Percentiles rank a stretch among this genome's conserved stretches.
These are phyloP conservation scores for Anadara kagoshimensis DNA, from an alignment of 1,140 invertebrate species.

Conservation along the genomic window DNA sequence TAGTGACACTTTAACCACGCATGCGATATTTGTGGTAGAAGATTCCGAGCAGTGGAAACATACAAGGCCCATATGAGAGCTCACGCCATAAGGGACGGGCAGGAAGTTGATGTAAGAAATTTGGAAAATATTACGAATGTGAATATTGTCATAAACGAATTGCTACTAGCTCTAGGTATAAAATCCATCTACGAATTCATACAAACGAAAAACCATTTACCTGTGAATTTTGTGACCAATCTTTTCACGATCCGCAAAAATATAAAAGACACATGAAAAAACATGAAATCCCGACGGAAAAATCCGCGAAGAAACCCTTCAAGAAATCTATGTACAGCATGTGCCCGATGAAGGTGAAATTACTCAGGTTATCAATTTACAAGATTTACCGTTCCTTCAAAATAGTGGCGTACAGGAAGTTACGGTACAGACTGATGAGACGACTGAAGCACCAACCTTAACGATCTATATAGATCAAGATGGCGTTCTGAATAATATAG, in stretches of 20 bases:
- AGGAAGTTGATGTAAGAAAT: not conserved
- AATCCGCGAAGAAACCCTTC: no score
- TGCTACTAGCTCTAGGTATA: slow-evolving; percentile 1
- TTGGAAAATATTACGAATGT: slow-evolving; percentile 14
- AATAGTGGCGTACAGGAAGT: no score
- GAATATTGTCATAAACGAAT: not conserved
- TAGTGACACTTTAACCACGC: not conserved
- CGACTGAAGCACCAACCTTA: no score
- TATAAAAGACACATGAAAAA: slow-evolving; percentile 17
- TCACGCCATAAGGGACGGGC: slow-evolving; percentile 1
- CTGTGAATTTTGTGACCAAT: slow-evolving; percentile 62
- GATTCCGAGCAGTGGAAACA: not conserved
- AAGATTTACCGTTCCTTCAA: no score
- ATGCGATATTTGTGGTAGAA: slow-evolving; percentile 11
- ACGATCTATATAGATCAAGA: no score
- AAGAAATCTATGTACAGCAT: no score
- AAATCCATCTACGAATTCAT: slow-evolving; percentile 61
- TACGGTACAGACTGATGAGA: no score
- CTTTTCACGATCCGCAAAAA: slow-evolving; percentile 36
- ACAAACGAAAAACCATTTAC: slow-evolving; percentile 66
- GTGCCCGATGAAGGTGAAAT: no score
- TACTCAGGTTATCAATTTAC: no score
- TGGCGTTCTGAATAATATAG: no score
- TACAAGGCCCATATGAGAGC: slow-evolving; percentile 16
- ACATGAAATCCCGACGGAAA: no score